These are phyloP conservation scores for Adoxophyes honmai DNA, from an alignment of 1,140 invertebrate species.

Conservation along the genomic window DNA sequence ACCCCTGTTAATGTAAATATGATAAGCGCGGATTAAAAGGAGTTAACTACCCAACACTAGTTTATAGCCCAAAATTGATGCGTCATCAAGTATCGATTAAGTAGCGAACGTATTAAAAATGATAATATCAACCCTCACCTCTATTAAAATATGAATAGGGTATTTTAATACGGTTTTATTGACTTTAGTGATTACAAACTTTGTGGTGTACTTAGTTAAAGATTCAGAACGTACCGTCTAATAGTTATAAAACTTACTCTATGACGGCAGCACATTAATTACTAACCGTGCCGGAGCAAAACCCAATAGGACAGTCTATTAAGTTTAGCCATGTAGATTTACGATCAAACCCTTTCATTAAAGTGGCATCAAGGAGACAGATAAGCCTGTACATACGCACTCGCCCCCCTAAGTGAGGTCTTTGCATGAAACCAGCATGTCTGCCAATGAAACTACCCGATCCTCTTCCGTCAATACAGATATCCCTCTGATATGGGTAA, in stretches of 20 bases:
- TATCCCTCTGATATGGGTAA: slow-evolving; percentile 43
- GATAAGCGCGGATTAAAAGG: too few relatives aligned
- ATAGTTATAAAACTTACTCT: slow-evolving; percentile 67
- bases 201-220: background rate
- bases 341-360: slow-evolving; percentile 75
- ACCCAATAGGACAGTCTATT: slow-evolving; percentile 64
- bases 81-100: too few relatives aligned
- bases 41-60: too few relatives aligned
- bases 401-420: slow-evolving; percentile 52
- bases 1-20: too few relatives aligned
- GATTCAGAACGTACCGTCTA: slow-evolving; percentile 15
- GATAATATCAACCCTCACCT: too few relatives aligned
- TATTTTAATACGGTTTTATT: too few relatives aligned
- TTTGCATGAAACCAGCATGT: slow-evolving; percentile 48
- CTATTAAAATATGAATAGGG: too few relatives aligned
- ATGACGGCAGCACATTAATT: slow-evolving; percentile 71
- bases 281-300: slow-evolving; percentile 50
- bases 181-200: background rate
- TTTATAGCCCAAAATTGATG: too few relatives aligned
- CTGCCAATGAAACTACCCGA: slow-evolving; percentile 46
- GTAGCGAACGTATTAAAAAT: too few relatives aligned
- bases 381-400: slow-evolving; percentile 60
- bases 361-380: slow-evolving; percentile 71
- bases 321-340: slow-evolving; percentile 71
- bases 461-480: slow-evolving; percentile 33